Evolutionary conservation across 2,797 vertebrate species (phyloP), one percentile per base, ranked within the genome.

Genomic region (Pelodytes ibericus): DNA sequence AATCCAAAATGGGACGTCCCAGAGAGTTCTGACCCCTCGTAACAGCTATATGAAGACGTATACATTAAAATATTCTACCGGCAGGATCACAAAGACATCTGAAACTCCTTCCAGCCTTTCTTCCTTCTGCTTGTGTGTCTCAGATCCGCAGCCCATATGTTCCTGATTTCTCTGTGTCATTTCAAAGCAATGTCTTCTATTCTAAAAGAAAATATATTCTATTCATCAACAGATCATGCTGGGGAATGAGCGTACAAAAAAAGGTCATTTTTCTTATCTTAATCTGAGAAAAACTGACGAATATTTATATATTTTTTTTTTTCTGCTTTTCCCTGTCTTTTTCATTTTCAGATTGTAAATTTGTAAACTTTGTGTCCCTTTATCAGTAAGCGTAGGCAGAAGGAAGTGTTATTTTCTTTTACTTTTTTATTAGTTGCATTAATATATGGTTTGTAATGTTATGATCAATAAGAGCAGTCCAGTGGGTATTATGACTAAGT

Each of bases 131-230:
- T 82, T 80, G 57, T 81, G 85, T 83, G 74, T 84, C 82, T 83
- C 85, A 83, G 82, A 89, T 86, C 86, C 88, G 86, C 83, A 80
- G 88, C 82, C 86, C 90, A 87, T 86, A 84, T 90, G 90, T 93
- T 93, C 89, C 86, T 89, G 83, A 90, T 91, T 90, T 90, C 72
- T 84, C 85, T 84, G 80, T 86, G 80, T 86, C 87, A 87, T 91
- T 87, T 88, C 86, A 87, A 89, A 90, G 84, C 80, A 57, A 81
- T 83, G 82, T 39, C 6, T 82, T 84, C 86, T 82, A 82, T 85
- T 86, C 82, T 83, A 86, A 88, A 82, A 87, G 85, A 83, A 83
- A 89, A 87, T 82, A 74, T 72, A 82, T 87, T 84, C 82, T 86
- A 81, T 86, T 86, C 83, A 84, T 84, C 51, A 58, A 81, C 77